Conservation (phyloP, 2,888 invertebrate species). For the Keiferia lycopersicella region DNA sequence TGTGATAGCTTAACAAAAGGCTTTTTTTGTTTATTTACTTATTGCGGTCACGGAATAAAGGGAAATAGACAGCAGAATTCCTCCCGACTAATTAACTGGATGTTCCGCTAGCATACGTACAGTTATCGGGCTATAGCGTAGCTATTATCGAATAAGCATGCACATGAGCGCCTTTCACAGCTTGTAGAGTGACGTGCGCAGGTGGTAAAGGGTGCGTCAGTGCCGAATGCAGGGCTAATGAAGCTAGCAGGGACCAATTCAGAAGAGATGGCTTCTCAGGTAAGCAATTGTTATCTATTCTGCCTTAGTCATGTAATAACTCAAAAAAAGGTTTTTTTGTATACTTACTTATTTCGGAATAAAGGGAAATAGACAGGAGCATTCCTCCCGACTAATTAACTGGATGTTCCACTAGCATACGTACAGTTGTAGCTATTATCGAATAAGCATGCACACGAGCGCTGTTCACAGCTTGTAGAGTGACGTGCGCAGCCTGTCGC, state of each 20-base stretch:
- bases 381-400: neutral
- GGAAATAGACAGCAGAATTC: no score
- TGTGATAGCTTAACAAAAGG: no score
- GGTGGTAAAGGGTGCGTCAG: conserved; percentile 10
- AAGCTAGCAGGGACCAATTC: neutral
- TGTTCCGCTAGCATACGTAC: neutral
- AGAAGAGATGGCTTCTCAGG: neutral
- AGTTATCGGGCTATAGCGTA: no score
- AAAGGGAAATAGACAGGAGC: neutral
- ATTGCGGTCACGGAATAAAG: no score
- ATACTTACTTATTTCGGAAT: no score
- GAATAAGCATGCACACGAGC: conserved; percentile 10
- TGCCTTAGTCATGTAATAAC: no score
- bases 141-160: conserved; percentile 14
- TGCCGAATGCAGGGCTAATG: conserved; percentile 20
- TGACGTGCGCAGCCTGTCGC: neutral
- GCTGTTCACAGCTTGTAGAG: neutral
- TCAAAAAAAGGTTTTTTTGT: no score
- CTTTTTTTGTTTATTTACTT: no score
- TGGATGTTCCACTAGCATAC: neutral
- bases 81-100: neutral
- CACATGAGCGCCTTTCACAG: neutral
- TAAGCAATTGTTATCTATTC: no score
- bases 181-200: neutral
- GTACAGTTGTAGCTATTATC: neutral